phyloP scores from a whole-genome alignment of 1,140 invertebrate genomes.

The Heterodera carotae region DNA sequence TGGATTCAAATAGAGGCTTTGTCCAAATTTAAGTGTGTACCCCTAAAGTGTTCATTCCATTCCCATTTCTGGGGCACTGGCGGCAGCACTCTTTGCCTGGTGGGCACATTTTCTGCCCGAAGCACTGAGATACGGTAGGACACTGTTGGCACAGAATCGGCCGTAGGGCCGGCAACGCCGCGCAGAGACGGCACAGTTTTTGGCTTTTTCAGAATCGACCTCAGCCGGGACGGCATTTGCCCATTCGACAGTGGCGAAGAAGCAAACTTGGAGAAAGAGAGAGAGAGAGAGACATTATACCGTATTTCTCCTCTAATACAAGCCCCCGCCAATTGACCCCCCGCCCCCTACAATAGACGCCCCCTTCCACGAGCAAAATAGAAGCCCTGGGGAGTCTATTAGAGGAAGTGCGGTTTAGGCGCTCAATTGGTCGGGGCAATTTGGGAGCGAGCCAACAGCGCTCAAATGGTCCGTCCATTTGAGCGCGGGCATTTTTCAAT shows the following conservation, averaged over 20 bases:
- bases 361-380: too few relatives aligned
- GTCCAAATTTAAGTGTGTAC: neutral
- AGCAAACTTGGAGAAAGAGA: neutral
- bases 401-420: too few relatives aligned
- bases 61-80: constrained; percentile 7
- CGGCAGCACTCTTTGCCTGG: neutral
- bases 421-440: too few relatives aligned
- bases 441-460: too few relatives aligned
- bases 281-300: neutral
- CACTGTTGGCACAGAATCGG: neutral
- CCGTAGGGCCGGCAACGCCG: neutral
- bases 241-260: neutral
- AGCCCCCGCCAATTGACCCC: too few relatives aligned
- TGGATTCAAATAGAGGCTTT: neutral
- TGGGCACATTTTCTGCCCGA: neutral
- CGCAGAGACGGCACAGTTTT: neutral
- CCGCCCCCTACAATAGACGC: too few relatives aligned
- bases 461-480: too few relatives aligned
- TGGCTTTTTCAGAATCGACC: constrained; percentile 27
- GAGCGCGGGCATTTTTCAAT: too few relatives aligned
- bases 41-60: constrained; percentile 14
- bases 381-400: too few relatives aligned
- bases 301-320: too few relatives aligned
- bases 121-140: neutral
- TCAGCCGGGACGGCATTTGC: constrained; percentile 5